phyloP scores from a whole-genome alignment of 1,140 invertebrate genomes.

The Anagrus nilaparvatae region DNA sequence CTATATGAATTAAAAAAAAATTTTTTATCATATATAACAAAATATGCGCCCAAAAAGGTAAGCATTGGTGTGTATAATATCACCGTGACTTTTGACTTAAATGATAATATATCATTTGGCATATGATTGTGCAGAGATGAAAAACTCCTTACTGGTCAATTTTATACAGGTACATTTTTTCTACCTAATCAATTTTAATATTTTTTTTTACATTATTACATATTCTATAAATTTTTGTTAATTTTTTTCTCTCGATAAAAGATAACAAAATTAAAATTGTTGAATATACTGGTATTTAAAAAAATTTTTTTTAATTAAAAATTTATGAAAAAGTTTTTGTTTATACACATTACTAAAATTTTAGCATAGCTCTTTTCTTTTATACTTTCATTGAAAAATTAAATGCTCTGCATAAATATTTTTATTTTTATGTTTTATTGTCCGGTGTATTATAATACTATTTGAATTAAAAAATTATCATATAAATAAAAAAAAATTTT shows the following conservation, averaged over 20 bases:
- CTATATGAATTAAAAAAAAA: not conserved
- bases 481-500: too few relatives aligned
- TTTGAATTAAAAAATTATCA: too few relatives aligned
- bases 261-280: slow-evolving; percentile 12
- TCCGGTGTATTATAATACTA: too few relatives aligned
- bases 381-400: too few relatives aligned
- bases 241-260: slow-evolving; percentile 8
- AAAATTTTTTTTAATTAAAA: slow-evolving; percentile 3
- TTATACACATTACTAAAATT: too few relatives aligned
- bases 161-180: slow-evolving; percentile 10
- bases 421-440: too few relatives aligned
- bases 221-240: slow-evolving; percentile 35
- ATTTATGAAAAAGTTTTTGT: slow-evolving; percentile 11
- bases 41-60: too few relatives aligned
- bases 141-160: slow-evolving; percentile 21
- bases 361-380: not conserved
- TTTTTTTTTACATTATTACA: slow-evolving; percentile 35
- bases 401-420: too few relatives aligned
- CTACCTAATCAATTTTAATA: slow-evolving; percentile 14
- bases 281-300: slow-evolving; percentile 10
- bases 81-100: slow-evolving; percentile 1
- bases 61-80: slow-evolving; percentile 6
- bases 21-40: slow-evolving; percentile 6
- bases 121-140: slow-evolving; percentile 22
- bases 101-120: slow-evolving; percentile 16